Evolutionary conservation across 53 echinoderm and acorn worm genomes (phyloP).

Genomic region (Zoroaster sp.): DNA sequence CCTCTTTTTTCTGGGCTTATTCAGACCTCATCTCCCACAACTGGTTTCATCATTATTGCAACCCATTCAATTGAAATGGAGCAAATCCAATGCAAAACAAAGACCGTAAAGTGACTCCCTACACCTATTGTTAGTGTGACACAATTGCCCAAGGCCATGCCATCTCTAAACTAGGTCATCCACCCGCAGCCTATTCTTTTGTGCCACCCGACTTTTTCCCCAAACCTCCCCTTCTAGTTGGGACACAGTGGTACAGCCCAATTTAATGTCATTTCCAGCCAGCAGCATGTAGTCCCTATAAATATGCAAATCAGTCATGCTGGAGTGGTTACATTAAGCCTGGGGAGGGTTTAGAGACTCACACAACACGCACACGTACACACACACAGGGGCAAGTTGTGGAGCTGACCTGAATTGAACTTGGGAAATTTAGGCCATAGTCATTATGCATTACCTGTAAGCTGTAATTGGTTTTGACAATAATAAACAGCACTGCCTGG

Average conservation of each 20-base stretch:
- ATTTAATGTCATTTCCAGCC: constrained; percentile 54
- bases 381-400: not conserved
- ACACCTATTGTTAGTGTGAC: constrained; percentile 37
- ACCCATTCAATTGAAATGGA: constrained; percentile 22
- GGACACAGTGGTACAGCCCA: constrained; percentile 35
- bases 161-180: constrained; percentile 39
- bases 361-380: constrained; percentile 14
- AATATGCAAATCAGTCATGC: constrained; percentile 59
- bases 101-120: constrained; percentile 34
- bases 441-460: constrained; percentile 69
- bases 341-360: constrained; percentile 38
- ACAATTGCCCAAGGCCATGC: constrained; percentile 54
- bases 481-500: constrained; percentile 78
- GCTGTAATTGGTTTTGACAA: constrained; percentile 91
- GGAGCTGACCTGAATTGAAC: constrained; percentile 77
- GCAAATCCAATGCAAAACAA: constrained; percentile 38
- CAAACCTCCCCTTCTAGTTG: not conserved
- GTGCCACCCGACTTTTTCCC: not conserved
- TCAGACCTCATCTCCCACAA: not conserved
- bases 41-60: not conserved
- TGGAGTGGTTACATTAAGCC: constrained; percentile 57
- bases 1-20: not conserved
- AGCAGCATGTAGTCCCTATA: constrained; percentile 23
- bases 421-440: constrained; percentile 66
- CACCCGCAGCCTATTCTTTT: constrained; percentile 13